phyloP scores from a whole-genome alignment of 2,113 vertebrate genomes.

The Chauna torquata region DNA sequence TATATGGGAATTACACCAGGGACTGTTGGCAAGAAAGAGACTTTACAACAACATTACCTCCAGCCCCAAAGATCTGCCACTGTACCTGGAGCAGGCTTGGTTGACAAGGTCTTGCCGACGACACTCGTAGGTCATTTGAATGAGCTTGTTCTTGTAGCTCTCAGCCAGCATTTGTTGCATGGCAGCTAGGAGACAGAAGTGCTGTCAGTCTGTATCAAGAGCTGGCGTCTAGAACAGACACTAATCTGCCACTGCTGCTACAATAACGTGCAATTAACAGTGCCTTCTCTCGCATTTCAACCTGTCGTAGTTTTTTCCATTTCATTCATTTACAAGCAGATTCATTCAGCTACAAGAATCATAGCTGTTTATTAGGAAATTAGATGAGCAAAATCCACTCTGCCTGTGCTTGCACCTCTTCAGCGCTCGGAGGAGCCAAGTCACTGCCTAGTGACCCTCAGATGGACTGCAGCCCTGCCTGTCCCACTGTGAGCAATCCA shows the following conservation, averaged over 20 bases:
- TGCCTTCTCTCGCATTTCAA: not conserved
- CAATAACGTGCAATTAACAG: not conserved
- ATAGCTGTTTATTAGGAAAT: not conserved
- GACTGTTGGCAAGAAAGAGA: not conserved
- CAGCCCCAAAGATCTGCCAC: not conserved
- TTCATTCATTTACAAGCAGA: not conserved
- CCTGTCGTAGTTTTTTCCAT: not conserved
- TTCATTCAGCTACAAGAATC: not conserved
- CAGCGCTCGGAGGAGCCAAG: not conserved
- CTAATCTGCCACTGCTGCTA: not conserved
- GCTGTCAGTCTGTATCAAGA: not conserved
- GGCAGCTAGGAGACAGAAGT: conserved; percentile 77
- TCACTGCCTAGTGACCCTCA: not conserved
- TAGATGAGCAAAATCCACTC: not conserved
- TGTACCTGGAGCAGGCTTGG: conserved; percentile 89
- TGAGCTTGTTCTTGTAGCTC: conserved; percentile 81
- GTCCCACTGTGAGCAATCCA: not conserved
- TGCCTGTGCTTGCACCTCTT: not conserved
- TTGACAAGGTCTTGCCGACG: conserved; percentile 84
- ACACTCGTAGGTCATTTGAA: conserved; percentile 85
- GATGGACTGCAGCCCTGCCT: not conserved
- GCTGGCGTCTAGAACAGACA: not conserved
- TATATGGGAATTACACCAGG: accelerated
- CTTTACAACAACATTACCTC: accelerated
- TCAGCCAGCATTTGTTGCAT: conserved; percentile 96